Evolutionary conservation across 2,113 vertebrate species (phyloP).

Genomic region (Forbesichthys papilliferus): DNA sequence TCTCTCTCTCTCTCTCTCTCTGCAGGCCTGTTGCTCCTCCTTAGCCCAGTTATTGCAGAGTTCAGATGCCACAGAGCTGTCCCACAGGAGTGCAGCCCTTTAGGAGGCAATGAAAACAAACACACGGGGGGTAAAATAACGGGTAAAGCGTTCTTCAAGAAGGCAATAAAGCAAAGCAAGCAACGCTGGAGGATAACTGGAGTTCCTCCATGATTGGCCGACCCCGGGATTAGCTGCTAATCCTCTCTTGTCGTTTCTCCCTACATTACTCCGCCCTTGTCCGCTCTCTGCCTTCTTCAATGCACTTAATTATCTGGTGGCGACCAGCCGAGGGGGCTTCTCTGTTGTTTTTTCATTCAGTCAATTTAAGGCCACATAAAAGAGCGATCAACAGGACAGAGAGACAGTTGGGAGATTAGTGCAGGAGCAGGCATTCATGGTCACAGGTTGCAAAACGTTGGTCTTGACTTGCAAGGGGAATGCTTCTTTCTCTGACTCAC

Average conservation of each 20-base stretch:
- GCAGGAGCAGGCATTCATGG: conserved; percentile 20
- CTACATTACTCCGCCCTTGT: conserved; percentile 44
- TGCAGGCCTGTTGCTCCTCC: neutral
- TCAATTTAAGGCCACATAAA: conserved; percentile 44
- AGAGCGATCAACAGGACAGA: conserved; percentile 31
- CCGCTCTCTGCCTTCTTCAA: conserved; percentile 59
- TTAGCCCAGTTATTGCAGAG: neutral
- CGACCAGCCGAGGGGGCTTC: conserved; percentile 39
- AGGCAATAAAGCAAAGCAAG: conserved; percentile 30
- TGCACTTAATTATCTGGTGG: conserved; percentile 61
- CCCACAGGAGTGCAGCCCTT: neutral
- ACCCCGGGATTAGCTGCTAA: conserved; percentile 69
- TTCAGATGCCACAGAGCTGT: conserved; percentile 4
- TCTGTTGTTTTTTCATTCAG: conserved; percentile 39
- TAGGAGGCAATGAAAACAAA: conserved; percentile 23
- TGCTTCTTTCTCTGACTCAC: neutral
- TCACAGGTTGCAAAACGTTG: conserved; percentile 7
- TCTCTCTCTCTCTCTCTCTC: neutral
- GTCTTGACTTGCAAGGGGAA: conserved; percentile 8
- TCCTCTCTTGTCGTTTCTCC: conserved; percentile 54
- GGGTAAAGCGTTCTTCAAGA: conserved; percentile 6
- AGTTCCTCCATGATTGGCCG: conserved; percentile 60
- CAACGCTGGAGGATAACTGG: conserved; percentile 35
- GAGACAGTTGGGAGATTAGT: conserved; percentile 10
- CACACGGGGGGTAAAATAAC: conserved; percentile 8